These are phyloP conservation scores for Montipora efflorescens DNA, from an alignment of 64 coral and sea anemone species.

Conservation along the genomic window DNA sequence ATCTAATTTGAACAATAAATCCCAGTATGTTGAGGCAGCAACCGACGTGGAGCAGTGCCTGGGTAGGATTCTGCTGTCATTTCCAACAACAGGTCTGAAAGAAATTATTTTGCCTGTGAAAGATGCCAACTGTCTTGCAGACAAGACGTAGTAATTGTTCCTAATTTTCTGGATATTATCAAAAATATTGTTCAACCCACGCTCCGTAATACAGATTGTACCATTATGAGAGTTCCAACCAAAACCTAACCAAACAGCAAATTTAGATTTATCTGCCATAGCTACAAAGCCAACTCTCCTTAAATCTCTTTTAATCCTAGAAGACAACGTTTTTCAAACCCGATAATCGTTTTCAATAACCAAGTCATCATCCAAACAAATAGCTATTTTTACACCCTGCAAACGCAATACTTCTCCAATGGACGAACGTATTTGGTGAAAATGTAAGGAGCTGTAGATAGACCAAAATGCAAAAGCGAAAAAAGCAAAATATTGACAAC, in stretches of 20 bases:
- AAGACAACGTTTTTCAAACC: background rate
- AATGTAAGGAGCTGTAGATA: background rate
- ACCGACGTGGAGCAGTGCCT: constrained; percentile 42
- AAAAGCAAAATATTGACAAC: background rate
- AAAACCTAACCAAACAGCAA: background rate
- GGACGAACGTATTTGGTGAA: background rate
- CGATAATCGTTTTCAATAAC: background rate
- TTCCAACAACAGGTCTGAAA: constrained; percentile 42
- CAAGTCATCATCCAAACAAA: background rate
- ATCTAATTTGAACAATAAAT: constrained; percentile 28
- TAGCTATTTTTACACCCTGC: background rate
- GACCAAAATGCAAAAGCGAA: background rate
- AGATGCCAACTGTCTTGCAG: constrained; percentile 38
- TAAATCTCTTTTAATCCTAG: background rate
- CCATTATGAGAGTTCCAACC: background rate
- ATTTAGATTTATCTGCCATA: background rate
- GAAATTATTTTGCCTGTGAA: constrained; percentile 48
- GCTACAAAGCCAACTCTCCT: constrained; percentile 19
- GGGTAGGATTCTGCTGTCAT: constrained; percentile 37
- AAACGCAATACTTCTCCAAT: background rate
- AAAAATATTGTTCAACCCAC: background rate
- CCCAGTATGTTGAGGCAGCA: constrained; percentile 5
- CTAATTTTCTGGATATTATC: background rate
- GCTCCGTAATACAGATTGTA: background rate
- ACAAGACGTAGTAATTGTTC: background rate